Base-by-base conservation (phyloP, 2,113 vertebrate genomes). In the Microtus oregoni region DNA sequence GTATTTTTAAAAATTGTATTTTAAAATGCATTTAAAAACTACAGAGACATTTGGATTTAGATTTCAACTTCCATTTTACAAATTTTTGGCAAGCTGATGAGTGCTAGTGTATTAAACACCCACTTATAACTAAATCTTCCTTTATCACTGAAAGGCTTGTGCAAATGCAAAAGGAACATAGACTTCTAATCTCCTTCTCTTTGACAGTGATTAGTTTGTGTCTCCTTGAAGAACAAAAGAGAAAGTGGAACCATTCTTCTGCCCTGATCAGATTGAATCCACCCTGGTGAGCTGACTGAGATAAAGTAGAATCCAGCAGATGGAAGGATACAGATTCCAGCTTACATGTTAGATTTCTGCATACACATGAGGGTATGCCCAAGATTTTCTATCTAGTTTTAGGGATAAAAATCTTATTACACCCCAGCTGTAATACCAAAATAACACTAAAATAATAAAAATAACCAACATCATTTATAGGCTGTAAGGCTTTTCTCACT, bases 101-200 rank as follows among this genome's bases (percentile, higher is more conserved):
- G 78, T 38, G 50, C 32, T 81, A 65, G 3, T 72, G 20, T 92
- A 92, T 89, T 93, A 86, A 92, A 83, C 58, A 92, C 5, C 22
- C 38, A 94, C 76, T 32, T 85, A 26, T n/a, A 63, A 77, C 89
- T 83, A 83, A 72, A 13, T 63, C 94, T 86, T 82, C 89, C 24
- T 50, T 89, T 75, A 86, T 83, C 9, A 26, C 28, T 93, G 22
- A 72, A 91, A 96, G 94, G 5, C 19, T 85, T 38, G 76, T 32
- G 20, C 30, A 90, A 87, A 95, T 94, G 73, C 32, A 91, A 91
- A 96, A 91, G 32, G n/a, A 95, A 94, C 32, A 88, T 24, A 78
- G 65, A 91, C 77, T 83, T 67, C 50, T 83, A 44, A 52, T 75
- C 90, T 90, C 41, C 89, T 68, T 94, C 50, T 50, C 65, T 81